These are phyloP conservation scores for Forbesichthys agassizii DNA, from an alignment of 2,113 vertebrate genomes.

Conservation along the genomic window DNA sequence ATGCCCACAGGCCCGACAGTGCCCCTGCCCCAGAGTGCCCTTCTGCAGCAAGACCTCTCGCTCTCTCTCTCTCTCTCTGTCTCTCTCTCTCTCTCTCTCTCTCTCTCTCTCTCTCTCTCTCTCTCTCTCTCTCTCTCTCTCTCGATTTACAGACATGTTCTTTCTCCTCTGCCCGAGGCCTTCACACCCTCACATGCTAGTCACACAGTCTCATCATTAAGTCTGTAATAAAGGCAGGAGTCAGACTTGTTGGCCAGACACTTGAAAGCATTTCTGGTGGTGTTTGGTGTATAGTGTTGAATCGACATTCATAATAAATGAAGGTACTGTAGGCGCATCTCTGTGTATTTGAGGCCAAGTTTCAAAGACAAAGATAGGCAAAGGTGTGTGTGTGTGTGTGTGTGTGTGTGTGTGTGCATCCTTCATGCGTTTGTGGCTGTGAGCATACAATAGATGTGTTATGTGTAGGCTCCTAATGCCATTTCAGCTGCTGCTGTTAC, in stretches of 20 bases:
- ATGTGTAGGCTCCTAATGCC: constrained; percentile 9
- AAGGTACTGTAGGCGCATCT: constrained; percentile 5
- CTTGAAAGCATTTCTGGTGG: background rate
- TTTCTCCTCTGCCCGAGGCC: constrained; percentile 30
- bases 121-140: too few relatives aligned
- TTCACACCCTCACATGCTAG: constrained; percentile 39
- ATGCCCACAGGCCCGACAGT: too few relatives aligned
- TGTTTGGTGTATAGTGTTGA: background rate
- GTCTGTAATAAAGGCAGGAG: constrained; percentile 25
- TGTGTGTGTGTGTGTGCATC: constrained; percentile 8
- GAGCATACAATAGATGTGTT: background rate
- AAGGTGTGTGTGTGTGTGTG: background rate
- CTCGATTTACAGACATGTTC: constrained; percentile 46
- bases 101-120: constrained; percentile 25
- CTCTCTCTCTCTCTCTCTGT: too few relatives aligned
- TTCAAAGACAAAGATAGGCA: background rate
- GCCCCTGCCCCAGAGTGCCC: too few relatives aligned
- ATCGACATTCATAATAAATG: background rate
- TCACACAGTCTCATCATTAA: constrained; percentile 39
- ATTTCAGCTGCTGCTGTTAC: constrained; percentile 26
- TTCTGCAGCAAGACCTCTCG: too few relatives aligned
- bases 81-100: background rate
- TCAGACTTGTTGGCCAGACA: constrained; percentile 14
- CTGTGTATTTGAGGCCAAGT: background rate
- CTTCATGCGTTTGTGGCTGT: too few relatives aligned